Conservation (phyloP, 2,113 vertebrate species). For the Patagioenas fasciata region DNA sequence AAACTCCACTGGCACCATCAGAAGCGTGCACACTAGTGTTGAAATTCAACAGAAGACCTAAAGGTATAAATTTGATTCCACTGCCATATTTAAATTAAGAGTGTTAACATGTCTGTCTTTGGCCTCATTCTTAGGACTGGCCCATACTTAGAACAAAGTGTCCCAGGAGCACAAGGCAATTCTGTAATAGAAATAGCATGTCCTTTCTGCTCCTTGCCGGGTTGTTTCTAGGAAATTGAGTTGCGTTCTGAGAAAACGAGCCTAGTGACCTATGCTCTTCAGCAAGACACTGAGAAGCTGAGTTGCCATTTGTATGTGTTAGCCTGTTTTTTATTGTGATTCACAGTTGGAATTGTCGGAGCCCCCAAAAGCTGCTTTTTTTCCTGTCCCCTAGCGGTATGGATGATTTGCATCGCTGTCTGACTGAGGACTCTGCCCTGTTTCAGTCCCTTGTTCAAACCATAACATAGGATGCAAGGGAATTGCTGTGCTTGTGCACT, state of each 20-base stretch:
- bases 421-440: background rate
- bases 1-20: background rate
- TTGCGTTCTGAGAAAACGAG: slow-evolving; percentile 56
- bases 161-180: background rate
- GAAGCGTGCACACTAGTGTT: background rate
- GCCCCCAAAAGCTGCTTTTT: background rate
- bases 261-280: background rate
- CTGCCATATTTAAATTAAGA: background rate
- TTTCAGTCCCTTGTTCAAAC: background rate
- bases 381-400: background rate
- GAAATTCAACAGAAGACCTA: background rate
- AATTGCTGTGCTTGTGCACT: background rate
- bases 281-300: background rate
- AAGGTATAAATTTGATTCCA: background rate
- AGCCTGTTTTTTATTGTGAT: background rate
- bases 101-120: background rate
- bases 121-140: background rate
- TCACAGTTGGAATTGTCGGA: background rate
- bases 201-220: background rate
- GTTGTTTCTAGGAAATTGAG: slow-evolving; percentile 3
- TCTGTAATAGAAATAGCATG: slow-evolving; percentile 3
- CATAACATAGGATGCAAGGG: background rate
- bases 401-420: too few species aligned
- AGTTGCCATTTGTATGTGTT: background rate
- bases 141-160: background rate